Conservation (phyloP, 1,140 invertebrate genomes). For the Piezodorus guildinii region DNA sequence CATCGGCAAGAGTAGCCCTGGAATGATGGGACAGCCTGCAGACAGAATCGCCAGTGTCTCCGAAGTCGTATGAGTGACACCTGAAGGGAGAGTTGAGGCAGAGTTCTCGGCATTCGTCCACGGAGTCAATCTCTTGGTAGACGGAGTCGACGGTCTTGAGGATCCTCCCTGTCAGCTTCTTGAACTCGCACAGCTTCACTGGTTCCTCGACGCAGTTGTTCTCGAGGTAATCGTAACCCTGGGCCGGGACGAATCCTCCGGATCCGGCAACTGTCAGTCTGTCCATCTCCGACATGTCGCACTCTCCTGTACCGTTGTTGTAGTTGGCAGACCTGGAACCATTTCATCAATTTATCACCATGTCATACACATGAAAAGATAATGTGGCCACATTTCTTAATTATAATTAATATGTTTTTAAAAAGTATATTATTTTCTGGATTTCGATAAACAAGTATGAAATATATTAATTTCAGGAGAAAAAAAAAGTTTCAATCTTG, state of each 20-base stretch:
- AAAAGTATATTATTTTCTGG: too few relatives aligned
- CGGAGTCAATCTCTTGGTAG: slow-evolving; percentile 73
- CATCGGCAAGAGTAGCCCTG: slow-evolving; percentile 73
- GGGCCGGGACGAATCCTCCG: slow-evolving; percentile 52
- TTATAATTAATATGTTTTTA: too few relatives aligned
- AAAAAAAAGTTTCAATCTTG: too few relatives aligned
- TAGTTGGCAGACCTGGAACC: slow-evolving; percentile 78
- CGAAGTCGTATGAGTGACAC: slow-evolving; percentile 88
- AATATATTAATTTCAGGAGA: too few relatives aligned
- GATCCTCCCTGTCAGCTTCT: slow-evolving; percentile 73
- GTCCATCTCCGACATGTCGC: slow-evolving; percentile 81
- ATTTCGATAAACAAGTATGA: too few relatives aligned
- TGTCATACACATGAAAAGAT: too few relatives aligned
- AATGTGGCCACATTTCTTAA: too few relatives aligned
- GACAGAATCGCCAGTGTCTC: slow-evolving; percentile 82
- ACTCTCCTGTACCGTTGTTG: slow-evolving; percentile 70
- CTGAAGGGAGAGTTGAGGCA: slow-evolving; percentile 74
- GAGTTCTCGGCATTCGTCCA: slow-evolving; percentile 76
- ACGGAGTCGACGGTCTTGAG: slow-evolving; percentile 89
- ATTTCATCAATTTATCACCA: too few relatives aligned
- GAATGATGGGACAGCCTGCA: slow-evolving; percentile 85
- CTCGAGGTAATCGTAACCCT: slow-evolving; percentile 64
- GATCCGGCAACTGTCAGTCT: slow-evolving; percentile 70
- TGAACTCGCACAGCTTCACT: slow-evolving; percentile 84
- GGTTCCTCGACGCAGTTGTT: slow-evolving; percentile 84